phyloP scores from a whole-genome alignment of 1,140 invertebrate genomes.

The Rhyzopertha dominica region DNA sequence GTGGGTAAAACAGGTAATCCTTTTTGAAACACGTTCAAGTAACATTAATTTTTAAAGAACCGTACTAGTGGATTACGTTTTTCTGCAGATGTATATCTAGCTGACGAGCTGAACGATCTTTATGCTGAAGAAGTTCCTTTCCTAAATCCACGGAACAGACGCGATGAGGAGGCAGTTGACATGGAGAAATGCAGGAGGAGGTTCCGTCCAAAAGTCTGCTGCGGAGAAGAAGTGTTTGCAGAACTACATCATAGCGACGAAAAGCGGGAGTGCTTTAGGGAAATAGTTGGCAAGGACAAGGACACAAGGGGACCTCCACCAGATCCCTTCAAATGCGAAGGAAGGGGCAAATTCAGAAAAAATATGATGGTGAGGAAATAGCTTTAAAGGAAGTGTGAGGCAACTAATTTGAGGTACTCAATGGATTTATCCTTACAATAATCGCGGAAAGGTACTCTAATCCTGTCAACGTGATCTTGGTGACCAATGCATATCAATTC shows the following conservation, averaged over 20 bases:
- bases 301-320: conserved; percentile 8
- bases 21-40: no score
- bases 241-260: conserved; percentile 26
- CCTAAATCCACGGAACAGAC: no score
- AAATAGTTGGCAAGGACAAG: conserved; percentile 29
- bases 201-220: conserved; percentile 26
- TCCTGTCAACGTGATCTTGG: no score
- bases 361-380: conserved; percentile 34
- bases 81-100: no score
- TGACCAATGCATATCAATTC: no score
- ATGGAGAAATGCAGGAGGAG: conserved; percentile 30
- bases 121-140: no score
- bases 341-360: conserved; percentile 27
- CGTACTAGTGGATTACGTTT: no score
- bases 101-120: no score
- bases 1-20: no score
- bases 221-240: conserved; percentile 30
- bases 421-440: no score
- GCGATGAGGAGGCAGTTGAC: conserved; percentile 27
- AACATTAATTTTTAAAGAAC: no score
- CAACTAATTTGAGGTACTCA: neutral
- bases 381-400: neutral
- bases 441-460: no score
- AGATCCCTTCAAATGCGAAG: conserved; percentile 38
- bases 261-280: conserved; percentile 34